Evolutionary conservation across 2,797 vertebrate species (phyloP).

Genomic region (Lateolabrax maculatus): DNA sequence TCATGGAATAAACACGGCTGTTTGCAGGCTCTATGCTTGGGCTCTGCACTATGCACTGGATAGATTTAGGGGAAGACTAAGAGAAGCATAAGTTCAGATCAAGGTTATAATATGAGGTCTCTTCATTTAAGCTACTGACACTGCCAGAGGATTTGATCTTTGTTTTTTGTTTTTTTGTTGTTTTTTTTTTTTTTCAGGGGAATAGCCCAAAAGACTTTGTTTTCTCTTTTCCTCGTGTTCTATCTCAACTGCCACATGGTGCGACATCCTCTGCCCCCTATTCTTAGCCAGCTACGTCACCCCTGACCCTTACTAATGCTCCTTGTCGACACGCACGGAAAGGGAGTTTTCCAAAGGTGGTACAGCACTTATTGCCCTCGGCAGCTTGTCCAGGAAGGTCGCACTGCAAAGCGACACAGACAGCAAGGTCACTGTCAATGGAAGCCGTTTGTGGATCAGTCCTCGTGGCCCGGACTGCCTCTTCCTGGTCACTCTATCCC

Average conservation of each 20-base stretch:
- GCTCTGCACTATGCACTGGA: neutral
- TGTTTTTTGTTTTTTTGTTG: slow-evolving; percentile 1
- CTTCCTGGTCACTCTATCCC: slow-evolving; percentile 53
- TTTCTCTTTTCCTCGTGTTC: slow-evolving; percentile 13
- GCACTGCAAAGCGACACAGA: slow-evolving; percentile 62
- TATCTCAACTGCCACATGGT: slow-evolving; percentile 43
- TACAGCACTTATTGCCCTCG: slow-evolving; percentile 56
- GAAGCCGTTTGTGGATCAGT: slow-evolving; percentile 56
- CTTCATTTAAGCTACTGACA: slow-evolving; percentile 23
- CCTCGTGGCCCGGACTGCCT: slow-evolving; percentile 46
- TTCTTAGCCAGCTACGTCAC: slow-evolving; percentile 54
- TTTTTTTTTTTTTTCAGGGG: neutral
- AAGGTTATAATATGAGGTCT: slow-evolving; percentile 24
- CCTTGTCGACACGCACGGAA: slow-evolving; percentile 62
- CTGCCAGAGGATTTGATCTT: slow-evolving; percentile 11
- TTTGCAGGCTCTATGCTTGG: neutral
- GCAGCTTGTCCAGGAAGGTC: slow-evolving; percentile 66
- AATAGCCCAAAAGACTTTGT: slow-evolving; percentile 22
- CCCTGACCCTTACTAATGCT: slow-evolving; percentile 72
- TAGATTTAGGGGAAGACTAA: neutral
- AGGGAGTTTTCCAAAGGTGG: slow-evolving; percentile 61
- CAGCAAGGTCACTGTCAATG: slow-evolving; percentile 76
- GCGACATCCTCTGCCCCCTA: slow-evolving; percentile 39
- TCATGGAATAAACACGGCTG: neutral
- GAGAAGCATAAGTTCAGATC: slow-evolving; percentile 10